Evolutionary conservation across 2,113 vertebrate species (phyloP), one percentile per base, ranked within the genome.

Genomic region (Python bivittatus): DNA sequence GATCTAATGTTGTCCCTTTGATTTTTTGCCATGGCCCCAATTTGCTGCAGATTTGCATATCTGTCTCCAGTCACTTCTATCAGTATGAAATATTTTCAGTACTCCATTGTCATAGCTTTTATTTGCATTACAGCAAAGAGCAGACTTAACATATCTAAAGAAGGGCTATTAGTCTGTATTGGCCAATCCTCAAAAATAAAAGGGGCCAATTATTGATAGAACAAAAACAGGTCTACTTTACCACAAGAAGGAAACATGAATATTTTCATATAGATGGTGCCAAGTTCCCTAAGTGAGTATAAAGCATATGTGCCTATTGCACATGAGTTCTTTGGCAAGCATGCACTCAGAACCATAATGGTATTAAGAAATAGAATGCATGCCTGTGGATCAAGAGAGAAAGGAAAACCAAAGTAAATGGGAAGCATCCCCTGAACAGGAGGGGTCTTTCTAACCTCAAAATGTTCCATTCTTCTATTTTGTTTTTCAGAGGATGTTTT

Each of bases 401-500:
- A 93, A 83, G 58, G 2, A 86, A 64, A 95, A 92, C 85, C 84
- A 52, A 95, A 94, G 60, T 87, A 95, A 95, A 93, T 89, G 88
- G 90, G 9, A 72, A 92, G 42, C 42, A 72, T 92, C 79, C 64
- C 57, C 90, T 57, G 86, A 20, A 92, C 60, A 86, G 56, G 17
- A 90, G 52, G 1, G 1, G 64, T 91, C 91, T 68, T 85, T 54
- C 42, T 95, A 96, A 91, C 89, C n/a, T 92, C 68, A 87, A 1
- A 95, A 25, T 91, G 8, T 4, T 90, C 91, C 23, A 60, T 93
- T 87, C 64, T 52, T 92, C 48, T 3, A 86, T 89, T 92, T 93
- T n/a, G 27, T 92, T 91, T 93, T 92, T 94, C 92, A 93, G 23
- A 95, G 91, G 8, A 85, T 9, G 33, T 93, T 96, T 97, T 95